Base-by-base conservation (phyloP, 2,888 invertebrate species). In the Dryomyza anilis region DNA sequence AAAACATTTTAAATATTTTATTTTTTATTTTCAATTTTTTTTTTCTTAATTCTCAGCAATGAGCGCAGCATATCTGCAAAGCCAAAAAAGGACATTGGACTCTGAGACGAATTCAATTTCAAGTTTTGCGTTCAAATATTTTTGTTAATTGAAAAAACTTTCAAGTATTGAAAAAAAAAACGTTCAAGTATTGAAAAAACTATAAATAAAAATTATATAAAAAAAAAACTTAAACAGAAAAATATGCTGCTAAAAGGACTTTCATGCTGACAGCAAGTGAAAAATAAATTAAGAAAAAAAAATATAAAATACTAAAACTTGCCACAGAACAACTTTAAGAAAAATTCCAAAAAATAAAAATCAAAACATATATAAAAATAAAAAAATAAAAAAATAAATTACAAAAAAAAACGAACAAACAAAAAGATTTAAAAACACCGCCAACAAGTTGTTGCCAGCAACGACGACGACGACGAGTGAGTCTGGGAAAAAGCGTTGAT, bases 51-150 rank as follows among this genome's bases (percentile, higher is more conserved):
- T n/a, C n/a, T n/a, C n/a, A n/a, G n/a, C n/a, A n/a, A n/a, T n/a
- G n/a, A n/a, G n/a, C n/a, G n/a, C n/a, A 50, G 59, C 59, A 50
- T 60, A 48, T 30, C 48, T 60, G 21, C n/a, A 23, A 10, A 48
- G 30, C 59, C 58, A 60, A 60, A 60, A 60, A 60, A 60, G 59
- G 59, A 60, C 48, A 60, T 60, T 48, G 48, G 30, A 48, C 59
- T 48, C 59, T 10, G 25, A 23, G 30, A 60, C 59, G 57, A 43
- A 7, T 60, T 60, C 50, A 60, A 60, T 60, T 57, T 33, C 59
- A 60, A 60, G 59, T 60, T 50, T 27, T 23, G 30, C 33, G 48
- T 50, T 48, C 30, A 48, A 46, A 57, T 33, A 60, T 48, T 21
- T 48, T 50, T 33, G 33, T 33, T 48, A 48, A 60, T 60, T 60